Conservation (phyloP, 2,888 invertebrate species). For the Leptopterna dolabrata region DNA sequence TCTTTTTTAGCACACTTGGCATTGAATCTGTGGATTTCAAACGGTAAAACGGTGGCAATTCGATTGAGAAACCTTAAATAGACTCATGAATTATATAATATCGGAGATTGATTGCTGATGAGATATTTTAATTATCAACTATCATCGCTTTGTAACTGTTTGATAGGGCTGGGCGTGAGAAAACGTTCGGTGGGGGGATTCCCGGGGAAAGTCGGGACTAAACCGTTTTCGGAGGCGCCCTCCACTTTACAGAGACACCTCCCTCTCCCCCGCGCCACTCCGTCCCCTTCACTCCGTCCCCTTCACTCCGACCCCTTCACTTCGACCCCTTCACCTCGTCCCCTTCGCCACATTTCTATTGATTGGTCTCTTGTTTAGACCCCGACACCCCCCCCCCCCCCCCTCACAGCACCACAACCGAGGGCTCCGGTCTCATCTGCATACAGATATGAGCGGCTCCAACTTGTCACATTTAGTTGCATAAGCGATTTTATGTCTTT, state of each 20-base stretch:
- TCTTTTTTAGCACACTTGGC: no score
- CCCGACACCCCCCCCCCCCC: neutral
- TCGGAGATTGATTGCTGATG: no score
- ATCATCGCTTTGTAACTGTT: neutral
- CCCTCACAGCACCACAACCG: neutral
- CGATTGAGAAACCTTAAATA: no score
- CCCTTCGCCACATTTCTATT: conserved; percentile 4
- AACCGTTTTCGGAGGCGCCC: conserved; percentile 16
- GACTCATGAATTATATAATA: no score
- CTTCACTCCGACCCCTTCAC: neutral
- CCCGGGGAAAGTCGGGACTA: neutral
- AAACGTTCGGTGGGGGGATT: neutral
- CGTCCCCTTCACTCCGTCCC: neutral
- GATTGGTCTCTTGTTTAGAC: conserved; percentile 33
- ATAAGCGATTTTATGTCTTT: conserved; percentile 58
- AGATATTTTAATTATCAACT: no score
- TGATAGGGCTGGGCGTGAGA: neutral
- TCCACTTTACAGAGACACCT: conserved; percentile 36
- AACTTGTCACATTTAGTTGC: conserved; percentile 59
- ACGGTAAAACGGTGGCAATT: no score
- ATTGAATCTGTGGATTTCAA: no score
- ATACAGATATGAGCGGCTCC: conserved; percentile 56
- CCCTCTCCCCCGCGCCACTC: neutral
- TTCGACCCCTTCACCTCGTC: neutral
- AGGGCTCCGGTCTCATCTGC: conserved; percentile 52